These are phyloP conservation scores for Bradypodion ventrale DNA, from an alignment of 2,797 vertebrate genomes.

Conservation along the genomic window DNA sequence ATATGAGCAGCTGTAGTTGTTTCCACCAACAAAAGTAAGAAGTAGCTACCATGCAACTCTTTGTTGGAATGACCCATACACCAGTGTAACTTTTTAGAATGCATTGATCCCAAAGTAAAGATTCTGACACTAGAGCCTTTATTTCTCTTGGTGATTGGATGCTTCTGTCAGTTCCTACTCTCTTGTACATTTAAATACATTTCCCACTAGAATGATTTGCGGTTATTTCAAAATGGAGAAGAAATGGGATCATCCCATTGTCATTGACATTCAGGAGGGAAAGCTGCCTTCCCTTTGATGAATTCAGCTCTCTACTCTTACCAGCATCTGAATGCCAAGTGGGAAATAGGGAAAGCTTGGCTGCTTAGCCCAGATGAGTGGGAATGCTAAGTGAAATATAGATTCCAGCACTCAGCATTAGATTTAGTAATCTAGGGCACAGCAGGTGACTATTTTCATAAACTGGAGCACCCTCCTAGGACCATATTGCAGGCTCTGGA, in stretches of 20 bases:
- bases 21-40: not conserved
- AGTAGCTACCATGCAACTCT: not conserved
- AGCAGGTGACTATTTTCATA: conserved; percentile 16
- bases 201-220: conserved; percentile 32
- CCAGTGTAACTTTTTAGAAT: not conserved
- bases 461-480: not conserved
- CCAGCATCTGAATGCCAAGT: conserved; percentile 5
- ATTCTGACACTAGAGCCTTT: not conserved
- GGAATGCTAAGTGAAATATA: accelerated
- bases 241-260: conserved; percentile 40
- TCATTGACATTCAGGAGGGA: conserved; percentile 39
- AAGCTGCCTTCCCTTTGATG: conserved; percentile 35
- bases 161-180: conserved; percentile 13
- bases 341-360: not conserved
- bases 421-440: conserved; percentile 14
- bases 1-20: not conserved
- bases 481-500: conserved; percentile 14
- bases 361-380: accelerated
- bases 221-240: conserved; percentile 29
- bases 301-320: conserved; percentile 6
- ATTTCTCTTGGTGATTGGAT: not conserved
- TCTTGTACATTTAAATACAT: not conserved
- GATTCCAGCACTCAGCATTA: accelerated
- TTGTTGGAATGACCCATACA: not conserved
- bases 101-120: not conserved